Evolutionary conservation across 1,140 invertebrate species (phyloP).

Genomic region (Drosophila bipectinata): DNA sequence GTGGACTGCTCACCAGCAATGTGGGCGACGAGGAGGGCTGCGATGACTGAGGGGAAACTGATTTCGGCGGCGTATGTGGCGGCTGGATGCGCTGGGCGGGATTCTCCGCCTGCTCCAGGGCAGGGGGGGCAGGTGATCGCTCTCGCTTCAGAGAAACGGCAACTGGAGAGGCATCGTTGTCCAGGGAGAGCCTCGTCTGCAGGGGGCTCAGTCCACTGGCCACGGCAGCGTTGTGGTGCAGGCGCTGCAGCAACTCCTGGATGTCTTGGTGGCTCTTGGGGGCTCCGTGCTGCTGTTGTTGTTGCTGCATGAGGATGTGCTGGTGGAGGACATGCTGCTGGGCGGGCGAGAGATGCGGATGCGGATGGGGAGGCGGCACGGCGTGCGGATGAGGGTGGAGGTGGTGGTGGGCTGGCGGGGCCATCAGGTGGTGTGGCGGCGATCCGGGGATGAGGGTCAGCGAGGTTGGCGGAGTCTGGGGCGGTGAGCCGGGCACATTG

Average conservation of each 20-base stretch:
- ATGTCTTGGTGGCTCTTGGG: constrained; percentile 76
- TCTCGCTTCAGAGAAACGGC: constrained; percentile 71
- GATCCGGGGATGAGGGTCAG: constrained; percentile 55
- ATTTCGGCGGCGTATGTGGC: constrained; percentile 81
- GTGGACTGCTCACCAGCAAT: constrained; percentile 71
- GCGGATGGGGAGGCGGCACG: constrained; percentile 39
- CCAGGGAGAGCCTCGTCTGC: constrained; percentile 72
- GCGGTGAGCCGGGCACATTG: constrained; percentile 73
- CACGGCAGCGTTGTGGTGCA: constrained; percentile 71
- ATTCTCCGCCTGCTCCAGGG: constrained; percentile 67
- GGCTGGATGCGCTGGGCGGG: constrained; percentile 79
- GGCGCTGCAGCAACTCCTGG: constrained; percentile 73
- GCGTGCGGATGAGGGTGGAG: constrained; percentile 44
- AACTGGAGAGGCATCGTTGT: constrained; percentile 45
- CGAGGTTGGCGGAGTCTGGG: constrained; percentile 69
- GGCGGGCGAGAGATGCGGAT: constrained; percentile 70
- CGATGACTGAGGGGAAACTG: constrained; percentile 84
- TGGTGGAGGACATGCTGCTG: constrained; percentile 76
- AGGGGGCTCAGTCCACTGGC: constrained; percentile 66
- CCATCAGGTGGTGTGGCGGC: constrained; percentile 67
- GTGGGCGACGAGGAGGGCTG: constrained; percentile 78
- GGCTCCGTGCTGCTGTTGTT: constrained; percentile 63
- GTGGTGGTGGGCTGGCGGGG: constrained; percentile 51
- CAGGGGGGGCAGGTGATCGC: constrained; percentile 63
- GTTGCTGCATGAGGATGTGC: constrained; percentile 67